Evolutionary conservation across 2,797 vertebrate genomes (phyloP).

Genomic region (Artibeus jamaicensis): DNA sequence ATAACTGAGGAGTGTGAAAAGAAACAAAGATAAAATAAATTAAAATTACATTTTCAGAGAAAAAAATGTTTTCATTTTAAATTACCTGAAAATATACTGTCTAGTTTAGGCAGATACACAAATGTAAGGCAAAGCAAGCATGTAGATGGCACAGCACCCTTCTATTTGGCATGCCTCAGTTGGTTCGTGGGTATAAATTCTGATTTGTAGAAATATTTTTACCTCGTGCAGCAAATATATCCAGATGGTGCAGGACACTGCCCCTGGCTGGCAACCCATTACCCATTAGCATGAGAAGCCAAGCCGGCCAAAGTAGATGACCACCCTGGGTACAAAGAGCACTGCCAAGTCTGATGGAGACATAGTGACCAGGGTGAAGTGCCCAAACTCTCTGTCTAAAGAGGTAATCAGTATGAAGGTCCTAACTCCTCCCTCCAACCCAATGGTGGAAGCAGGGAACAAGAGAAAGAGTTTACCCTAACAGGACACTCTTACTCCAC

Average conservation of each 20-base stretch:
- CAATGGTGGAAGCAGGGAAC: neutral
- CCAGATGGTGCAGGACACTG: constrained; percentile 81
- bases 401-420: neutral
- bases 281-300: constrained; percentile 35
- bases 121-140: neutral
- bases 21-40: constrained; percentile 10
- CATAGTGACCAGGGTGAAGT: constrained; percentile 66
- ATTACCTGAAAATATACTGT: neutral
- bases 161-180: neutral
- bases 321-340: neutral
- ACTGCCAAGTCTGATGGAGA: constrained; percentile 23
- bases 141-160: neutral
- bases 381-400: neutral
- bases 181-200: neutral
- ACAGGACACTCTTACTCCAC: neutral
- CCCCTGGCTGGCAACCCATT: constrained; percentile 79
- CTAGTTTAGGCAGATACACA: neutral
- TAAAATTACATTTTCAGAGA: constrained; percentile 32
- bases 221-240: constrained; percentile 79
- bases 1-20: neutral
- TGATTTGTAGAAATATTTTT: neutral
- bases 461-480: neutral
- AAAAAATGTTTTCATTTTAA: constrained; percentile 13
- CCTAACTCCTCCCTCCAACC: neutral
- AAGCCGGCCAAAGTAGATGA: neutral